These are phyloP conservation scores for Leiothrix lutea DNA, from an alignment of 2,113 vertebrate species.

Conservation along the genomic window DNA sequence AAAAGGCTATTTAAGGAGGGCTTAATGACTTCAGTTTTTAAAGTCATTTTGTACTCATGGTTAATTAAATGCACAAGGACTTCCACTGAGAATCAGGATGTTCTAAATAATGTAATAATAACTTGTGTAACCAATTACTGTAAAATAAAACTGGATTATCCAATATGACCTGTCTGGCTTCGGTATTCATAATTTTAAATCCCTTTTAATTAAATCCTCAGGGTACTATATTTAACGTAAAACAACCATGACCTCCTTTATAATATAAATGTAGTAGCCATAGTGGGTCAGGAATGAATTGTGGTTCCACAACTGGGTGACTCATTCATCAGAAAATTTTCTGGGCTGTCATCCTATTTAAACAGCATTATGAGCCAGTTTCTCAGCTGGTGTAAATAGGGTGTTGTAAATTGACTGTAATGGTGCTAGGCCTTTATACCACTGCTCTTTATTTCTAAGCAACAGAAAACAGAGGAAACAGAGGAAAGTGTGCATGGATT, in stretches of 20 bases:
- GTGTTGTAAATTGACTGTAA: not conserved
- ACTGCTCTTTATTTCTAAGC: constrained; percentile 3
- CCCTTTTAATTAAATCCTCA: constrained; percentile 65
- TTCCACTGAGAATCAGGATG: constrained; percentile 40
- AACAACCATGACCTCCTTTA: constrained; percentile 12
- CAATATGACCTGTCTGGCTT: constrained; percentile 39
- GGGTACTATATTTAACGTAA: constrained; percentile 6
- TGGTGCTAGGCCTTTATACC: not conserved
- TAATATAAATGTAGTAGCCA: constrained; percentile 25
- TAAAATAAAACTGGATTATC: constrained; percentile 64
- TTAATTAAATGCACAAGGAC: constrained; percentile 54
- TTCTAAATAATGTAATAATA: constrained; percentile 62
- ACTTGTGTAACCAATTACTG: constrained; percentile 63
- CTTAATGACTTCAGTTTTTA: constrained; percentile 26
- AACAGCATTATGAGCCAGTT: not conserved
- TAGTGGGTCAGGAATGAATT: constrained; percentile 16
- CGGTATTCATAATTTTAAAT: constrained; percentile 57
- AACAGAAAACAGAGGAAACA: not conserved
- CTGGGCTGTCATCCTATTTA: not conserved
- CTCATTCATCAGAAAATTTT: constrained; percentile 44
- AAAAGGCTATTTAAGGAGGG: not conserved
- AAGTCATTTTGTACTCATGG: constrained; percentile 11
- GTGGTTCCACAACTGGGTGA: constrained; percentile 8
- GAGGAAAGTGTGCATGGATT: not conserved
- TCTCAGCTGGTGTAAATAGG: constrained; percentile 6